Evolutionary conservation across 2,797 vertebrate genomes (phyloP).

Genomic region (Columba guinea): DNA sequence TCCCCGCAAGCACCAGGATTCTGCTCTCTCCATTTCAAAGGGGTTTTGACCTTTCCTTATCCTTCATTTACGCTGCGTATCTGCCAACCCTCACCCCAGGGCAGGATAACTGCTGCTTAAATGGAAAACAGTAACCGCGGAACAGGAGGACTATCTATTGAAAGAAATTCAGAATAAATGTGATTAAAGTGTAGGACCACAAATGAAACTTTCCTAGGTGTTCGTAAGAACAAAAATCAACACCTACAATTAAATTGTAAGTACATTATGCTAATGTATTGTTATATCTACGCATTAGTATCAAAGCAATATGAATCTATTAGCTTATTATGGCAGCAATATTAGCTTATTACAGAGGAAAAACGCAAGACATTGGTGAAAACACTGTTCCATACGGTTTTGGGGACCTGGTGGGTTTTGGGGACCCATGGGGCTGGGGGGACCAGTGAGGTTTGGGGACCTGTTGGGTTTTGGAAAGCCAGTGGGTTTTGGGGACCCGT

Average conservation of each 20-base stretch:
- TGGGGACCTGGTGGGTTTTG: too few relatives aligned
- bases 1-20: neutral
- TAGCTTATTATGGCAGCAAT: neutral
- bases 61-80: accelerated
- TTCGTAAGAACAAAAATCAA: neutral
- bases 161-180: neutral
- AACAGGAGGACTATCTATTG: neutral
- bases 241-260: neutral
- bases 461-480: too few relatives aligned
- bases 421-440: too few relatives aligned
- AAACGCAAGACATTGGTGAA: neutral
- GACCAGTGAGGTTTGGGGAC: too few relatives aligned
- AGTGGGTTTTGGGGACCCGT: too few relatives aligned
- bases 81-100: neutral
- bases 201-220: neutral
- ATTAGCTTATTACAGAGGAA: neutral
- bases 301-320: neutral
- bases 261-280: neutral
- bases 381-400: too few relatives aligned
- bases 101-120: neutral
- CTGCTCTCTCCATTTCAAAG: neutral
- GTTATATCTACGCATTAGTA: neutral
- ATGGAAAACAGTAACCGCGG: neutral
- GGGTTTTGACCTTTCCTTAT: neutral
- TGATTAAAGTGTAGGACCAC: neutral